These are phyloP conservation scores for Fragum fragum DNA, from an alignment of 2,888 invertebrate species.

Conservation along the genomic window DNA sequence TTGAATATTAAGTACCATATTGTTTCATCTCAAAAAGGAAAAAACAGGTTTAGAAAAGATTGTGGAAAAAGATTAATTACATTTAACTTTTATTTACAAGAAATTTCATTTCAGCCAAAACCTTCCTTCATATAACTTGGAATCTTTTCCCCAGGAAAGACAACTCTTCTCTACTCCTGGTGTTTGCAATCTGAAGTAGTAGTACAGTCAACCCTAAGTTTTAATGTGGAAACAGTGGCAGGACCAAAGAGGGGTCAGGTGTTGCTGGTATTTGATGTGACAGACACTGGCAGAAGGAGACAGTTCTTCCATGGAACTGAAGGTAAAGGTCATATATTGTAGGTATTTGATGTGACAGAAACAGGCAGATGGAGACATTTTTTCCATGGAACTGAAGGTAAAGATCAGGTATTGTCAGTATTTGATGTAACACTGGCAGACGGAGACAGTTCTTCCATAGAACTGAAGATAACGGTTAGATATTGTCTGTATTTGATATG, in stretches of 20 bases:
- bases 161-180: constrained; percentile 55
- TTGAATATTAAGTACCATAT: background rate
- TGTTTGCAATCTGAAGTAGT: constrained; percentile 33
- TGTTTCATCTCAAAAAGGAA: background rate
- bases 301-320: constrained; percentile 60
- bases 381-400: constrained; percentile 58
- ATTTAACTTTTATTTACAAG: background rate
- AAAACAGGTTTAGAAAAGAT: background rate
- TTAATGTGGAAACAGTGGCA: constrained; percentile 55
- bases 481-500: constrained; percentile 52
- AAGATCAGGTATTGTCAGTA: constrained; percentile 26
- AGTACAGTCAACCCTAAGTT: constrained; percentile 43
- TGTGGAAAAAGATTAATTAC: background rate
- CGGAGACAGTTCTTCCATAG: constrained; percentile 59
- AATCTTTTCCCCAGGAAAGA: constrained; percentile 42
- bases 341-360: constrained; percentile 58
- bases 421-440: constrained; percentile 55
- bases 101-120: background rate
- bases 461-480: constrained; percentile 42
- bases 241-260: constrained; percentile 20
- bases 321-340: constrained; percentile 35
- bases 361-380: constrained; percentile 53
- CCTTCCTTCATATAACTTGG: background rate
- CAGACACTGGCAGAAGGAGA: constrained; percentile 50
- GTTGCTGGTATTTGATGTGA: constrained; percentile 54